A percentile compares a stretch with the other conserved stretches of the same genome.
Evolutionary conservation across 2,113 vertebrate genomes (phyloP).

Genomic region (Elephas maximus): DNA sequence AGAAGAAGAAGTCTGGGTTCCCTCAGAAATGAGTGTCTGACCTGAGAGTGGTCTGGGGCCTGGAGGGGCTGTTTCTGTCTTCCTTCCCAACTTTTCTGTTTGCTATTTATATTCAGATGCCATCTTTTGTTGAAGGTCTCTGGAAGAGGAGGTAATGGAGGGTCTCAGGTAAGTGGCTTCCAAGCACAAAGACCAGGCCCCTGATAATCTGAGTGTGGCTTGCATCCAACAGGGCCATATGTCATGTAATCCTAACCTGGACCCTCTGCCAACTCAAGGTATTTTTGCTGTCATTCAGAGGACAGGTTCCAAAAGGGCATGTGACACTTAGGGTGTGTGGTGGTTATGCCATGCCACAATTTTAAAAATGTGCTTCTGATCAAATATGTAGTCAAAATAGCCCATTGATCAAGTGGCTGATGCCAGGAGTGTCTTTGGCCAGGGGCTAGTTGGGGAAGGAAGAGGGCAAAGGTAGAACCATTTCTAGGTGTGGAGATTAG

Average conservation of each 20-base stretch:
- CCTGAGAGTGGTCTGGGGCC: neutral
- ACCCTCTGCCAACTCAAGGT: slow-evolving; percentile 67
- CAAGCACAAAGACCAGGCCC: neutral
- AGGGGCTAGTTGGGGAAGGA: neutral
- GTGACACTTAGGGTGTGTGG: neutral
- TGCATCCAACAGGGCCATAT: slow-evolving; percentile 75
- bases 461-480: neutral
- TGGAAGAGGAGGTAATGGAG: slow-evolving; percentile 1
- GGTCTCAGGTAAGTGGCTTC: slow-evolving; percentile 24
- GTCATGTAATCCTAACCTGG: slow-evolving; percentile 68
- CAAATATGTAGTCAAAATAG: neutral
- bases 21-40: slow-evolving; percentile 8
- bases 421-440: neutral
- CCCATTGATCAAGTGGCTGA: neutral
- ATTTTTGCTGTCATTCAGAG: slow-evolving; percentile 53
- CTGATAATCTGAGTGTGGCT: slow-evolving; percentile 66
- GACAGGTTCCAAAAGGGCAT: slow-evolving; percentile 12
- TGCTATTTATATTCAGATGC: slow-evolving; percentile 37
- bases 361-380: neutral
- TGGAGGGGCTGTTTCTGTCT: neutral
- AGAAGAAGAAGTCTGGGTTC: slow-evolving; percentile 16
- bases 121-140: slow-evolving; percentile 33
- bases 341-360: neutral
- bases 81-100: slow-evolving; percentile 3
- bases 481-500: neutral